Conservation (phyloP, 2,797 vertebrate genomes). For the Simalia tracyae region DNA sequence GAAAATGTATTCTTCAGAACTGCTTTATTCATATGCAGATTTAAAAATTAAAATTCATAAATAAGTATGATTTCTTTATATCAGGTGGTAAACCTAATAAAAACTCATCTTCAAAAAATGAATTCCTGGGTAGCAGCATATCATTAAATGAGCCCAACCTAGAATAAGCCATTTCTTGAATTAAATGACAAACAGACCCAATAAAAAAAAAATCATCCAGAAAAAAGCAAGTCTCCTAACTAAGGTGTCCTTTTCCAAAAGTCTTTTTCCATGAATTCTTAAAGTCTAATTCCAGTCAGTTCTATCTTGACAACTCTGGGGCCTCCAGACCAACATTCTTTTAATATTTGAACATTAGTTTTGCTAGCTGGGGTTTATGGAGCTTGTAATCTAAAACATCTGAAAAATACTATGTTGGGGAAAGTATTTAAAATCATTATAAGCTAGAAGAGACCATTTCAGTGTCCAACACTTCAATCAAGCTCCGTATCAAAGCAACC, state of each 20-base stretch:
- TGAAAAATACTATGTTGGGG: not conserved
- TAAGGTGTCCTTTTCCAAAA: not conserved
- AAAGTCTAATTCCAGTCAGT: not conserved
- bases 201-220: not conserved
- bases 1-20: not conserved
- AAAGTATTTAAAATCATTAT: not conserved
- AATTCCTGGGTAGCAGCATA: not conserved
- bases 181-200: not conserved
- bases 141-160: not conserved
- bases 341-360: not conserved
- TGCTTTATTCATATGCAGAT: not conserved
- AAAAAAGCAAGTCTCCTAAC: not conserved
- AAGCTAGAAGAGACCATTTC: not conserved
- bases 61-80: not conserved
- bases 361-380: not conserved
- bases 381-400: not conserved
- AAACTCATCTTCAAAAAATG: not conserved
- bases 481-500: not conserved
- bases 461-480: not conserved
- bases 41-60: not conserved
- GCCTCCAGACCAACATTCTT: not conserved
- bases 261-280: not conserved
- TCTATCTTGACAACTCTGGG: not conserved
- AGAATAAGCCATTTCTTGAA: not conserved
- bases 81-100: not conserved